Evolutionary conservation across 1,140 invertebrate genomes (phyloP).

Genomic region (Caenorhabditis briggsae): DNA sequence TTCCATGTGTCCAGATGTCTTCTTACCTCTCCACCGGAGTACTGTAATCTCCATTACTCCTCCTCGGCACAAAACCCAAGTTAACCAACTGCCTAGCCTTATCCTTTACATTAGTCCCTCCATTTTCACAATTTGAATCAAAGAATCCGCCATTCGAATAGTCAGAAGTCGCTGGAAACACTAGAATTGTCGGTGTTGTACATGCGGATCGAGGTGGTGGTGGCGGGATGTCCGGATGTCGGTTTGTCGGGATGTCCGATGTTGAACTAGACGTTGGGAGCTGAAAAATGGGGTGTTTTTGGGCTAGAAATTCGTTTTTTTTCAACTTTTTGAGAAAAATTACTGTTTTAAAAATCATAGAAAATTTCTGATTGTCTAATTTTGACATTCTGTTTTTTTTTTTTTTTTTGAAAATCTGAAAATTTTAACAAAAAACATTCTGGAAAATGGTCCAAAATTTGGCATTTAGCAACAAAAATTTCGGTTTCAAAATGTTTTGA

Average conservation of each 20-base stretch:
- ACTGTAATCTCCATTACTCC: neutral
- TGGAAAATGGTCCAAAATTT: no score
- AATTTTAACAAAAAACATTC: no score
- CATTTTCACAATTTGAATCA: neutral
- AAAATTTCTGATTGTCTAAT: no score
- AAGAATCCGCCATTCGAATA: conserved; percentile 35
- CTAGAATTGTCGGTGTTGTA: conserved; percentile 22
- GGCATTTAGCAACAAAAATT: no score
- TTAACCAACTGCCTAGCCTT: conserved; percentile 4
- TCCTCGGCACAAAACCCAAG: conserved; percentile 3
- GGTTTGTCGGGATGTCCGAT: neutral
- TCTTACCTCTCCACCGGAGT: neutral
- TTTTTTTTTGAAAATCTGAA: no score
- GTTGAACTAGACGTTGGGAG: neutral
- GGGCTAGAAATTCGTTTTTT: no score
- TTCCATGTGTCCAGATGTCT: neutral
- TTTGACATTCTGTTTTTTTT: no score
- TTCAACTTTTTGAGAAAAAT: no score
- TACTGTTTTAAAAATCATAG: no score
- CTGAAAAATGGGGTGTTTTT: neutral
- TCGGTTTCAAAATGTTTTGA: no score
- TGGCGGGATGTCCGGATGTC: neutral
- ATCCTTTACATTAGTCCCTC: conserved; percentile 4
- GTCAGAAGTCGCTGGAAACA: conserved; percentile 15
- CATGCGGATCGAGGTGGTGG: neutral